Evolutionary conservation across 2,113 vertebrate species (phyloP).

Genomic region (Hippocampus barbouri): DNA sequence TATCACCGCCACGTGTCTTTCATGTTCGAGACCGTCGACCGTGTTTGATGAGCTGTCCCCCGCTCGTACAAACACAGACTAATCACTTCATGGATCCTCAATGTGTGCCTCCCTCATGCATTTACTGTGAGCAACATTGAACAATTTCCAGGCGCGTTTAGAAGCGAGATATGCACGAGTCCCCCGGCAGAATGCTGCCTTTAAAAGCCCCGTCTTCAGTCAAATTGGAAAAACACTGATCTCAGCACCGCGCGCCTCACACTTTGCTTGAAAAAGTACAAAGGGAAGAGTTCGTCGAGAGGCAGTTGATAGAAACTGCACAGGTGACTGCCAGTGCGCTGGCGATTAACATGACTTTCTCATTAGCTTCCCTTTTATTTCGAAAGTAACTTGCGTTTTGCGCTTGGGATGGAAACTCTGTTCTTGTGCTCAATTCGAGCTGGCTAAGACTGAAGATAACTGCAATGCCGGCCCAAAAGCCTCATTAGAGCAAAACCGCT

Average conservation of each 20-base stretch:
- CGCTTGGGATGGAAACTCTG: background rate
- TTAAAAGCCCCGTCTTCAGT: background rate
- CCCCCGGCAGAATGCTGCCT: background rate
- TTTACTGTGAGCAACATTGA: slow-evolving; percentile 20
- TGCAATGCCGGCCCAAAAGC: background rate
- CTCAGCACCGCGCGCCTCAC: background rate
- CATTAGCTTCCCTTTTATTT: background rate
- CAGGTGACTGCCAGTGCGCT: background rate
- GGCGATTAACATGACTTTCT: background rate
- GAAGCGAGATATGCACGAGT: background rate
- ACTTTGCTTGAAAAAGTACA: background rate
- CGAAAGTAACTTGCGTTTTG: background rate
- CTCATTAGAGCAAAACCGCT: background rate
- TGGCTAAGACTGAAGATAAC: background rate
- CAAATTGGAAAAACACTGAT: background rate
- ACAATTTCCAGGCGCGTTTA: background rate
- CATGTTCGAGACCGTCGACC: slow-evolving; percentile 35
- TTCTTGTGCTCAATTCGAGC: background rate
- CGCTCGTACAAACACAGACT: slow-evolving; percentile 36
- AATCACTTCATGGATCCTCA: slow-evolving; percentile 41
- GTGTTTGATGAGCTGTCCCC: slow-evolving; percentile 12
- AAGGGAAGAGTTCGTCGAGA: background rate
- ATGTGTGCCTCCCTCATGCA: slow-evolving; percentile 11
- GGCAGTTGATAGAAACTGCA: background rate
- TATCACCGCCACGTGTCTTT: slow-evolving; percentile 49